Evolutionary conservation across 1,140 invertebrate species (phyloP).

Genomic region (Proales similis): DNA sequence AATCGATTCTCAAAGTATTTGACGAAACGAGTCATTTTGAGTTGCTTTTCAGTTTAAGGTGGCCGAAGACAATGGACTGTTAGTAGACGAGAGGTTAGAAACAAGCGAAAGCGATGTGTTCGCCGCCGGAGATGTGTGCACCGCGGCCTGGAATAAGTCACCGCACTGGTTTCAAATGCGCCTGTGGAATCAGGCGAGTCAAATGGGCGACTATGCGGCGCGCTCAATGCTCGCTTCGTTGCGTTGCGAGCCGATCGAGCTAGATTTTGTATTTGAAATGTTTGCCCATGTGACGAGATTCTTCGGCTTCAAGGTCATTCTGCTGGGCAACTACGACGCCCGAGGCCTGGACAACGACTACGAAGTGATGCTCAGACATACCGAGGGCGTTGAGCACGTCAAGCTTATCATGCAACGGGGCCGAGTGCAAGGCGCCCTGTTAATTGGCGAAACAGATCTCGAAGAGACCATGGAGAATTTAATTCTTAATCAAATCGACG

Average conservation of each 20-base stretch:
- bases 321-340: conserved; percentile 87
- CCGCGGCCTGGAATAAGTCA: conserved; percentile 66
- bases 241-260: conserved; percentile 57
- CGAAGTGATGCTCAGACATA: conserved; percentile 69
- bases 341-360: conserved; percentile 75
- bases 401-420: conserved; percentile 81
- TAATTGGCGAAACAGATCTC: conserved; percentile 91
- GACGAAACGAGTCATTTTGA: background rate
- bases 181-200: conserved; percentile 91
- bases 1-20: conserved; percentile 1
- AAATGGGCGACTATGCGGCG: conserved; percentile 89
- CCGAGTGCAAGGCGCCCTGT: conserved; percentile 77
- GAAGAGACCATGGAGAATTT: conserved; percentile 98
- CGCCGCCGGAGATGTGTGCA: conserved; percentile 88
- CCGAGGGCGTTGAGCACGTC: conserved; percentile 40
- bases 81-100: conserved; percentile 76
- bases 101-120: conserved; percentile 72
- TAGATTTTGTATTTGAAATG: conserved; percentile 91
- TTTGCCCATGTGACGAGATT: conserved; percentile 92
- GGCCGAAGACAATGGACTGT: conserved; percentile 60
- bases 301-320: conserved; percentile 84
- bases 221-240: conserved; percentile 71
- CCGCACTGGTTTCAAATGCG: conserved; percentile 87
- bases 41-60: conserved; percentile 19
- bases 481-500: conserved; percentile 85